Conservation (phyloP, 2,113 vertebrate genomes). For the Ceratotherium simum region DNA sequence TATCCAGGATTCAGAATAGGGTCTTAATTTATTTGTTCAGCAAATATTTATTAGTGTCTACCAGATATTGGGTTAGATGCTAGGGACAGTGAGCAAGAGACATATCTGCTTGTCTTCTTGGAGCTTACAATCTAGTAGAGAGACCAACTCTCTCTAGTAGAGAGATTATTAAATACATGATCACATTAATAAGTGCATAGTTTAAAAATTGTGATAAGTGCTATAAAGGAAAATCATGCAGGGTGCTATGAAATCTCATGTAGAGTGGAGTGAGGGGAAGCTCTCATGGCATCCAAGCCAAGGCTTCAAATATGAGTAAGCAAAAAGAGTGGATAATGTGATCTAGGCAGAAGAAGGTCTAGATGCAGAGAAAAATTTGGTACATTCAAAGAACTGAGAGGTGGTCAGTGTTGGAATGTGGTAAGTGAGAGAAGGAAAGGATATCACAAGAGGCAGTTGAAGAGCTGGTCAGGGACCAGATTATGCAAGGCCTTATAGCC, state of each 20-base stretch:
- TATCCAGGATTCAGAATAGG: background rate
- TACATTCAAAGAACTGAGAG: background rate
- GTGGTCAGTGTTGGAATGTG: background rate
- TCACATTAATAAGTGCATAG: background rate
- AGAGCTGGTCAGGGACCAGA: background rate
- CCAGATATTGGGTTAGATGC: background rate
- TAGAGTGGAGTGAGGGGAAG: background rate
- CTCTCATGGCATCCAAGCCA: background rate
- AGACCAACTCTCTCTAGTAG: background rate
- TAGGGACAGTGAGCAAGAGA: background rate
- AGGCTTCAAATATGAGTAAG: background rate
- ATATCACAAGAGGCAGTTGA: background rate
- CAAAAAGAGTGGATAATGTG: background rate
- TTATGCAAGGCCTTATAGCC: background rate
- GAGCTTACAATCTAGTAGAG: background rate
- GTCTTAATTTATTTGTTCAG: slow-evolving; percentile 18
- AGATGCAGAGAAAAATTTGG: background rate
- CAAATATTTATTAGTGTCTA: background rate
- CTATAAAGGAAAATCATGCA: background rate
- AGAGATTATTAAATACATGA: background rate
- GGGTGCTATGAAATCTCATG: background rate
- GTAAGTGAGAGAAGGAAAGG: background rate
- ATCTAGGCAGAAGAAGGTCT: background rate
- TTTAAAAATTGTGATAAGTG: background rate
- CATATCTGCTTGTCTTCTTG: background rate